These are phyloP conservation scores for Podotricha telesiphe DNA, from an alignment of 2,888 invertebrate genomes.

Conservation along the genomic window DNA sequence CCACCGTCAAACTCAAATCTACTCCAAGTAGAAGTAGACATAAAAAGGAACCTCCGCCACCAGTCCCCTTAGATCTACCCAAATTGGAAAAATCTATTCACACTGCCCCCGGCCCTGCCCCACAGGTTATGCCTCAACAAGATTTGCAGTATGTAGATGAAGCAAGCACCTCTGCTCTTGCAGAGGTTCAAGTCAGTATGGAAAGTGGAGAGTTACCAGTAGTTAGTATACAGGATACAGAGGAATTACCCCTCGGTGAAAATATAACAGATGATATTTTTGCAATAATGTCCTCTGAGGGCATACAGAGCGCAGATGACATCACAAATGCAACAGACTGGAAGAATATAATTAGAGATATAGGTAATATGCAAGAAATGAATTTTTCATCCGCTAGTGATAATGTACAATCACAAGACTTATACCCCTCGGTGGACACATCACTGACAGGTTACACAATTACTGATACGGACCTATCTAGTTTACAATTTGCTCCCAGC, in stretches of 20 bases:
- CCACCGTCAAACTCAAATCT: constrained; percentile 63
- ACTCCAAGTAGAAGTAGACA: constrained; percentile 65
- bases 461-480: constrained; percentile 66
- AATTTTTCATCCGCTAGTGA: constrained; percentile 71
- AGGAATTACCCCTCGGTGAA: constrained; percentile 76
- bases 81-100: constrained; percentile 70
- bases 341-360: constrained; percentile 80
- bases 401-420: constrained; percentile 61
- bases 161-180: constrained; percentile 60
- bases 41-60: constrained; percentile 73
- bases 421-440: constrained; percentile 62
- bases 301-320: constrained; percentile 78
- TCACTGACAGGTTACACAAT: constrained; percentile 61
- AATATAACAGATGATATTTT: constrained; percentile 79
- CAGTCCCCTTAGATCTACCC: constrained; percentile 67
- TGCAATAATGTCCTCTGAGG: constrained; percentile 80
- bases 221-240: constrained; percentile 80
- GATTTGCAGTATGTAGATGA: constrained; percentile 72
- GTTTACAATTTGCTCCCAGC: constrained; percentile 68
- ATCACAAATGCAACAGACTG: constrained; percentile 77
- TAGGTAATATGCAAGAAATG: constrained; percentile 77
- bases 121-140: constrained; percentile 72
- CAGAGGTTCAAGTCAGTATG: constrained; percentile 75
- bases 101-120: constrained; percentile 67
- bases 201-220: constrained; percentile 78